These are phyloP conservation scores for Drosophila melanosoma DNA, from an alignment of 2,888 invertebrate genomes.

Conservation along the genomic window DNA sequence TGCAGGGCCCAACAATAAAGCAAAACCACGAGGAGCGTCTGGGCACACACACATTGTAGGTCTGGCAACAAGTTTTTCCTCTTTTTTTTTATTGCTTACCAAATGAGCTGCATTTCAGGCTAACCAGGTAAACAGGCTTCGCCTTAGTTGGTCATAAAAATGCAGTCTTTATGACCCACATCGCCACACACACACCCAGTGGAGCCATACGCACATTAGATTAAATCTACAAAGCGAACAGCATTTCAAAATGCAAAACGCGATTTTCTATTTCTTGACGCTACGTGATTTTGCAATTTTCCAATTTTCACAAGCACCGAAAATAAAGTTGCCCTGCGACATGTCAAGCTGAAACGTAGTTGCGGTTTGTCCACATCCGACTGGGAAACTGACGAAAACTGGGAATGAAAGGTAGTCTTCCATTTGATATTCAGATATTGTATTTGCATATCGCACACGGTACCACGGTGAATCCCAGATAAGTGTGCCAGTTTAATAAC, in stretches of 20 bases:
- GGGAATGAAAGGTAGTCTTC: slow-evolving; percentile 10
- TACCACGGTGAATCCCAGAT: slow-evolving; percentile 43
- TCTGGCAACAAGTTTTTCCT: slow-evolving; percentile 60
- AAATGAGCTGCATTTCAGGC: slow-evolving; percentile 62
- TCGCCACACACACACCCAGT: slow-evolving; percentile 16
- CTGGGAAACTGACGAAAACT: slow-evolving; percentile 4
- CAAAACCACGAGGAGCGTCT: slow-evolving; percentile 29
- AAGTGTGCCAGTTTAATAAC: not conserved
- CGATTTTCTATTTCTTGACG: slow-evolving; percentile 69
- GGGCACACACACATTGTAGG: slow-evolving; percentile 64
- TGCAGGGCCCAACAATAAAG: slow-evolving; percentile 51
- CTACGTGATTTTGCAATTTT: slow-evolving; percentile 81
- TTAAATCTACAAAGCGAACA: slow-evolving; percentile 48
- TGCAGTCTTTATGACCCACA: slow-evolving; percentile 54
- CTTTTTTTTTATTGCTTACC: slow-evolving; percentile 71
- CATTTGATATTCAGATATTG: slow-evolving; percentile 63
- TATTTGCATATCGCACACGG: slow-evolving; percentile 63
- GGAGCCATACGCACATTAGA: slow-evolving; percentile 27
- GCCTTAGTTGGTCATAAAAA: slow-evolving; percentile 62
- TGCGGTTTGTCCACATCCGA: slow-evolving; percentile 55
- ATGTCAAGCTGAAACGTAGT: slow-evolving; percentile 40
- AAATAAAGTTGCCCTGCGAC: slow-evolving; percentile 61
- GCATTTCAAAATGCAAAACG: slow-evolving; percentile 58
- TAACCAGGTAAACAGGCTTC: slow-evolving; percentile 10
- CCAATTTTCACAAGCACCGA: slow-evolving; percentile 66